Percentiles rank a stretch among this genome's conserved stretches.
These are phyloP conservation scores for Odontamblyopus rebecca DNA, from an alignment of 2,797 vertebrate species.

Conservation along the genomic window DNA sequence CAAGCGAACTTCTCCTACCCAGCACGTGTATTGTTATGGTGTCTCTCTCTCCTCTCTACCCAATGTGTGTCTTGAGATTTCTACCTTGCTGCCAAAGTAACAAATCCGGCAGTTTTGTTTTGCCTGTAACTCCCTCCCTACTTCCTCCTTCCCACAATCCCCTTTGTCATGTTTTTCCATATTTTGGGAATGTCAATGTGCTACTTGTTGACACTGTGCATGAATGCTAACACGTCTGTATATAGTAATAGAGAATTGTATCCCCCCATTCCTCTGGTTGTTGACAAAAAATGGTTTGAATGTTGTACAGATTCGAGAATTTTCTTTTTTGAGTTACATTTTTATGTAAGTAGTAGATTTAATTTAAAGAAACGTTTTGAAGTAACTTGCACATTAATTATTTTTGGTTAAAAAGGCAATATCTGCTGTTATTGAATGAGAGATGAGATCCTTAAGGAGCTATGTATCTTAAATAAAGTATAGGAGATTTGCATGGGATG, in stretches of 20 bases:
- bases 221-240: conserved; percentile 94
- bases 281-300: conserved; percentile 71
- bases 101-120: conserved; percentile 46
- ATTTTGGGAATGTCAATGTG: conserved; percentile 91
- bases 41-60: conserved; percentile 61
- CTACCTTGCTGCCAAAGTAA: conserved; percentile 54
- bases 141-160: conserved; percentile 46
- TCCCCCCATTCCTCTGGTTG: conserved; percentile 76
- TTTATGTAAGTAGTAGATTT: conserved; percentile 55
- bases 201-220: conserved; percentile 95
- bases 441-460: conserved; percentile 62
- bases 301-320: conserved; percentile 77
- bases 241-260: conserved; percentile 81
- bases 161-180: conserved; percentile 74
- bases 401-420: conserved; percentile 77
- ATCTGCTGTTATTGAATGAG: conserved; percentile 80
- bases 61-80: conserved; percentile 11
- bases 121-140: conserved; percentile 42
- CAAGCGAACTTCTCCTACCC: conserved; percentile 67
- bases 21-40: conserved; percentile 73
- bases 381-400: conserved; percentile 74
- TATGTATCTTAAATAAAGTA: conserved; percentile 73
- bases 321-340: conserved; percentile 43
- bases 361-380: conserved; percentile 47
- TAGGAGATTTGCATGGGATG: conserved; percentile 72